phyloP scores from a whole-genome alignment of 2,797 vertebrate species.

The Coregonus sp. region DNA sequence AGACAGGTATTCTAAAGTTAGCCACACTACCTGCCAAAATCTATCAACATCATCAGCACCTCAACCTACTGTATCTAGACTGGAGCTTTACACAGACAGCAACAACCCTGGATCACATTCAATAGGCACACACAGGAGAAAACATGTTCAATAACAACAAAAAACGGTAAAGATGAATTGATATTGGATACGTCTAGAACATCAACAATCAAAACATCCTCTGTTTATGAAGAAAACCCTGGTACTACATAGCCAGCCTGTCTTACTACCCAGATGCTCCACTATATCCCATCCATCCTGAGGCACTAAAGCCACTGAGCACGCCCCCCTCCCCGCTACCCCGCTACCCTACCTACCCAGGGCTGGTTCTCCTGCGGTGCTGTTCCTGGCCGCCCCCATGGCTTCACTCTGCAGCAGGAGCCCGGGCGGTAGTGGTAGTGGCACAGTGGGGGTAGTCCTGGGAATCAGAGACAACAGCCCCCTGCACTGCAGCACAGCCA shows the following conservation, averaged over 20 bases:
- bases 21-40: background rate
- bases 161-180: background rate
- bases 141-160: background rate
- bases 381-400: conserved; percentile 49
- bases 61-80: background rate
- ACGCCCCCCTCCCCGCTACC: background rate
- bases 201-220: background rate
- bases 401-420: conserved; percentile 42
- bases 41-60: background rate
- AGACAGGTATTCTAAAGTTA: background rate
- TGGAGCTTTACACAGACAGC: background rate
- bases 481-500: conserved; percentile 44
- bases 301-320: background rate
- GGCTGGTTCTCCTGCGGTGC: conserved; percentile 41
- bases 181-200: background rate
- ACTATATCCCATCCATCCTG: background rate
- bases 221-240: background rate
- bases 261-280: background rate
- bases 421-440: background rate
- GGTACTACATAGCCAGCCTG: background rate
- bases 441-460: conserved; percentile 16
- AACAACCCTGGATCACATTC: background rate
- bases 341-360: conserved; percentile 45
- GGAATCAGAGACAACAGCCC: conserved; percentile 20
- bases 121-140: background rate